A percentile compares a stretch with the other conserved stretches of the same genome.
Evolutionary conservation across 2,113 vertebrate species (phyloP).

Genomic region (Azemiops feae): DNA sequence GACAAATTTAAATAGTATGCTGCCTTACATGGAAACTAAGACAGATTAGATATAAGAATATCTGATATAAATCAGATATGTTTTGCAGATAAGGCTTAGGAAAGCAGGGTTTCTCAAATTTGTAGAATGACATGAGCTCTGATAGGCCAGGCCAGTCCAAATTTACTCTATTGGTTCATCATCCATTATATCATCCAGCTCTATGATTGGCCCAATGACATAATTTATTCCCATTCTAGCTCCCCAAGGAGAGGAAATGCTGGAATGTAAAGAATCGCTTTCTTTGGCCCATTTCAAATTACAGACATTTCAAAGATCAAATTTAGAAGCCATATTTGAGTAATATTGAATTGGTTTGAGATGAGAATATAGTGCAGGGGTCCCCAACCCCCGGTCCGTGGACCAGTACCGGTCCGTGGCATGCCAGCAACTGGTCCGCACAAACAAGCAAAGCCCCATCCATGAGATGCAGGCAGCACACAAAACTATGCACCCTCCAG

Average conservation of each 20-base stretch:
- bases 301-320: background rate
- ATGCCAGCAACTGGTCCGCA: too few relatives aligned
- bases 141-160: background rate
- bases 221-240: background rate
- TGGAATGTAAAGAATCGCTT: background rate
- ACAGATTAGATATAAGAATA: background rate
- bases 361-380: background rate
- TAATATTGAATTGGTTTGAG: background rate
- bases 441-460: too few relatives aligned
- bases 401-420: too few relatives aligned
- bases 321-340: background rate
- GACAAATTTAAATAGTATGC: background rate
- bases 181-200: background rate
- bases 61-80: too few relatives aligned
- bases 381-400: too few relatives aligned
- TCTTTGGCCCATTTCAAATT: background rate
- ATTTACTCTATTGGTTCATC: background rate
- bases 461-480: too few relatives aligned
- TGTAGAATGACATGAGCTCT: background rate
- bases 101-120: background rate
- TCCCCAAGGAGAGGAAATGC: background rate
- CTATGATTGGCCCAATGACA: background rate
- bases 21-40: background rate
- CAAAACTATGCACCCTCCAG: too few relatives aligned
- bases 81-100: background rate